A percentile compares a stretch with the other conserved stretches of the same genome.
Evolutionary conservation across 2,888 invertebrate species (phyloP).

Genomic region (Eupithecia inturbata): DNA sequence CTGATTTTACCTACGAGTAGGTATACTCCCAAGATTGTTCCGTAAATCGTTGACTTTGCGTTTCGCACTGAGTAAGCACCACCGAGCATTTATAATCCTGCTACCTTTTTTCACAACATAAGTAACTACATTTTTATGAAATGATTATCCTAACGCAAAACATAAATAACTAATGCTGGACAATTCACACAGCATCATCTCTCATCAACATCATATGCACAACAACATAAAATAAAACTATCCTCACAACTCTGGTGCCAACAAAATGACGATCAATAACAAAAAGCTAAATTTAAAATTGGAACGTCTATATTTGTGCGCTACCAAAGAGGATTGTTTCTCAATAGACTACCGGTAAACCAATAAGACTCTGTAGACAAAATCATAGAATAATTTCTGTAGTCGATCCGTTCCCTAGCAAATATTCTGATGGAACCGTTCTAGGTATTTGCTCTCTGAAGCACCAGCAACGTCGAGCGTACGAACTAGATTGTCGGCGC

Average conservation of each 20-base stretch:
- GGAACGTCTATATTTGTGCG: background rate
- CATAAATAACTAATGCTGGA: too few species aligned
- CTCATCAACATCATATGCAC: too few species aligned
- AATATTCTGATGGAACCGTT: conserved; percentile 42
- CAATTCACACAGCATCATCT: too few species aligned
- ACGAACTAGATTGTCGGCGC: conserved; percentile 52
- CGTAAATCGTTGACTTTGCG: conserved; percentile 43
- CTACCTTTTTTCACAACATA: too few species aligned
- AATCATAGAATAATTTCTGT: conserved; percentile 3
- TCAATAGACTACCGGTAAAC: background rate
- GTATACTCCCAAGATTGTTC: conserved; percentile 45
- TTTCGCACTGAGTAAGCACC: background rate
- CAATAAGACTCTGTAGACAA: background rate
- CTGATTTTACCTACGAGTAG: background rate
- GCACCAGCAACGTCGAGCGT: conserved; percentile 40
- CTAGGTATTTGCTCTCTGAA: conserved; percentile 27
- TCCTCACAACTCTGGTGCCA: background rate
- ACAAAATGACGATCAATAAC: conserved; percentile 1
- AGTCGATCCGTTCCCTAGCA: conserved; percentile 17
- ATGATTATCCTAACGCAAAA: background rate
- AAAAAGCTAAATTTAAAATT: background rate
- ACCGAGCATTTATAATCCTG: too few species aligned
- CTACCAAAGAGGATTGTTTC: background rate
- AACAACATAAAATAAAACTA: background rate
- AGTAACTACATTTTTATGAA: background rate